Evolutionary conservation across 1,140 invertebrate genomes (phyloP).

Genomic region (Drosophila chauvacae): DNA sequence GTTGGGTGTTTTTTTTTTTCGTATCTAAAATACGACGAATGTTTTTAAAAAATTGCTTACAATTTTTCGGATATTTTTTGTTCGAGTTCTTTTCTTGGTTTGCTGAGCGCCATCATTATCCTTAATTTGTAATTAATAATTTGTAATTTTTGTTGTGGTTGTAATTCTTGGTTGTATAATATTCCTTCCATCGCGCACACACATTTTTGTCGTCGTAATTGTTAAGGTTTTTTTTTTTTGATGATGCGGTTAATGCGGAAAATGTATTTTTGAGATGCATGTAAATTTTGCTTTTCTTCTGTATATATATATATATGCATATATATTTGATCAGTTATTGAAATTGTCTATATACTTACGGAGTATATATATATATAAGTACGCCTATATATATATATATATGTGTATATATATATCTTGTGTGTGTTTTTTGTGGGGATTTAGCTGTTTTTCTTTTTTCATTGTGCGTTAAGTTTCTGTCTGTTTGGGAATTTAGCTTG

Average conservation of each 20-base stretch:
- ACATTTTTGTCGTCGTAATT: constrained; percentile 56
- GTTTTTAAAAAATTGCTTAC: constrained; percentile 75
- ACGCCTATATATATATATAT: constrained; percentile 7
- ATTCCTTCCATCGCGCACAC: constrained; percentile 34
- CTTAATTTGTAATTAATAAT: constrained; percentile 36
- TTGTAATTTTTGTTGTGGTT: constrained; percentile 10
- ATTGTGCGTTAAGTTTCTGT: constrained; percentile 54
- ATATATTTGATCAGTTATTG: constrained; percentile 64
- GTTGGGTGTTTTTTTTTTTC: constrained; percentile 8
- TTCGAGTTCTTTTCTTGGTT: constrained; percentile 15
- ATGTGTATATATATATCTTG: constrained; percentile 17
- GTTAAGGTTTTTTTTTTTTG: constrained; percentile 38
- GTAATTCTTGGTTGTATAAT: constrained; percentile 30
- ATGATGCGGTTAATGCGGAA: constrained; percentile 67
- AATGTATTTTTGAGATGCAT: constrained; percentile 75
- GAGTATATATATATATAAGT: constrained; percentile 51
- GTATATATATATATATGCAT: constrained; percentile 44
- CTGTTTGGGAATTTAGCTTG: constrained; percentile 18
- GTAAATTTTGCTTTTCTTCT: constrained; percentile 62
- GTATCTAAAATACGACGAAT: constrained; percentile 74
- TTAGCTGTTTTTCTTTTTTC: constrained; percentile 11
- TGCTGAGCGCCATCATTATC: constrained; percentile 1
- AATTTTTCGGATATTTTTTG: constrained; percentile 54
- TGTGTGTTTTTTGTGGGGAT: constrained; percentile 30
- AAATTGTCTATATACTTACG: constrained; percentile 69